Percentiles rank a stretch among this genome's conserved stretches.
These are phyloP conservation scores for mouse (Mus musculus) DNA, from an alignment of 2,113 vertebrate species.

Conservation along the genomic window GRCm39 chr12:98523001-98523500, in stretches of 20 bases:
- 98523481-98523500: too few species aligned
- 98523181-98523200: neutral
- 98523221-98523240: neutral
- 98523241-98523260: neutral
- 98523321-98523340: neutral
- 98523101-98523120: neutral
- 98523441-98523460: neutral
- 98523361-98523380: neutral
- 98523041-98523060: neutral
- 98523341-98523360: neutral
- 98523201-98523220: neutral
- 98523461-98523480: neutral
- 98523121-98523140: neutral
- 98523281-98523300: neutral
- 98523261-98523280: neutral
- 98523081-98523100: constrained; percentile 14
- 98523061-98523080: neutral
- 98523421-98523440: neutral
- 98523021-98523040: neutral
- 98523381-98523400: neutral
- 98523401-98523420: neutral
- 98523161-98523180: neutral
- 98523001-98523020: neutral
- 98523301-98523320: neutral
- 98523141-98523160: constrained; percentile 26